Percentiles rank a stretch among this genome's conserved stretches.
These are phyloP conservation scores for Alfaro cultratus DNA, from an alignment of 2,797 vertebrate species.

Conservation along the genomic window DNA sequence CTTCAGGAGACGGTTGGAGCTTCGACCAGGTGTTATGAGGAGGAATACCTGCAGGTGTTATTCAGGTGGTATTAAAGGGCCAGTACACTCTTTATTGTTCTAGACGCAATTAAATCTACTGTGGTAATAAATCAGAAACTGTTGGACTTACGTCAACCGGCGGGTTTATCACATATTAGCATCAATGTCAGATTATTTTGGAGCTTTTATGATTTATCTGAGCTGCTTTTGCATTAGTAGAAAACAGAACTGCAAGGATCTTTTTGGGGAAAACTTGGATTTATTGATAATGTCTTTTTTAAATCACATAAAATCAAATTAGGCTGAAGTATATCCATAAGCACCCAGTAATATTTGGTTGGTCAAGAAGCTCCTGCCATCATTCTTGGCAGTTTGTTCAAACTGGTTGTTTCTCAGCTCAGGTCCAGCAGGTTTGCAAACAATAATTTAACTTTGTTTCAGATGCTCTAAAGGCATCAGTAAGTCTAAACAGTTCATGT, in stretches of 20 bases:
- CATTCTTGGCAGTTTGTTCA: neutral
- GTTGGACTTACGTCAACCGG: neutral
- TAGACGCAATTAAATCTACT: neutral
- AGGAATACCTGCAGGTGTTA: too few species aligned
- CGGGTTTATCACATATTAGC: neutral
- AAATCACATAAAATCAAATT: neutral
- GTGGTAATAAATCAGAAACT: neutral
- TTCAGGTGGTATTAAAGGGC: neutral
- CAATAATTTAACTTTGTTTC: neutral
- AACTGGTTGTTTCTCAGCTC: neutral
- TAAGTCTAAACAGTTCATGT: neutral
- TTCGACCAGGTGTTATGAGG: neutral
- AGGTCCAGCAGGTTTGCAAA: too few species aligned
- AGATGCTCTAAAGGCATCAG: neutral
- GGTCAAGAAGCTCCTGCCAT: neutral
- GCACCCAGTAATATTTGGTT: neutral
- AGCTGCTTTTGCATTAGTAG: neutral
- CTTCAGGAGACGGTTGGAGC: neutral
- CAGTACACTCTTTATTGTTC: neutral
- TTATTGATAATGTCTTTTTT: neutral
- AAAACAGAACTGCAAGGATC: neutral
- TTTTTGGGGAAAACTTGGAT: neutral
- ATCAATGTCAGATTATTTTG: neutral
- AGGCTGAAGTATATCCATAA: neutral
- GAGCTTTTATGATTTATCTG: neutral